These are phyloP conservation scores for Pseudochirops corinnae DNA, from an alignment of 2,797 vertebrate species.

Conservation along the genomic window DNA sequence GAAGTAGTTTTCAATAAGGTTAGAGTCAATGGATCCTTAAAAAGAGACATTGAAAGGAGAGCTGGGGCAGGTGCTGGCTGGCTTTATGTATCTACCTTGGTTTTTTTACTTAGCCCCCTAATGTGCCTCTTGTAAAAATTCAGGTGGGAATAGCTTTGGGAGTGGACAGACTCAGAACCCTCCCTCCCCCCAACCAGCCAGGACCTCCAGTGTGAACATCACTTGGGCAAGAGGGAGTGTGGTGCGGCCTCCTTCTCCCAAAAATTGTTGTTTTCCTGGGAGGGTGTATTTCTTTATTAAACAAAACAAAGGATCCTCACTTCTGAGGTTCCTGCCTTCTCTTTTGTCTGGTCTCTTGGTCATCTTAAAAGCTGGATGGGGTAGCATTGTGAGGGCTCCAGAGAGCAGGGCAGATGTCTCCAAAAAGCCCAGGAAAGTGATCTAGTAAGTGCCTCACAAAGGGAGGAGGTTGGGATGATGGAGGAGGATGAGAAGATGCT, in stretches of 20 bases:
- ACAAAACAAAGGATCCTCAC: neutral
- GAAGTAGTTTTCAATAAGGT: slow-evolving; percentile 67
- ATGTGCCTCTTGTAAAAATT: neutral
- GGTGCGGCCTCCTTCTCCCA: neutral
- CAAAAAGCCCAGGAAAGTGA: neutral
- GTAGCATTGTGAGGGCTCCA: slow-evolving; percentile 12
- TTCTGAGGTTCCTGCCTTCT: neutral
- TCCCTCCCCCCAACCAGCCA: slow-evolving; percentile 27
- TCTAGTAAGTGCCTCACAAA: neutral
- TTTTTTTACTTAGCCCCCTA: slow-evolving; percentile 12
- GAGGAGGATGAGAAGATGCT: neutral
- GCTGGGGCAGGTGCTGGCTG: neutral
- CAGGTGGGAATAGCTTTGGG: neutral
- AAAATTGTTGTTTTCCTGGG: neutral
- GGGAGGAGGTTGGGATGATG: neutral
- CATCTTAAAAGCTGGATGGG: slow-evolving; percentile 40
- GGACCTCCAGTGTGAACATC: neutral
- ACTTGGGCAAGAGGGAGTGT: neutral
- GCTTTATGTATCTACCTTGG: neutral
- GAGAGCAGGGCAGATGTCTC: slow-evolving; percentile 21
- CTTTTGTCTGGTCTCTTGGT: neutral
- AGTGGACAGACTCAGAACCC: neutral
- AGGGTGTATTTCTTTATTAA: neutral
- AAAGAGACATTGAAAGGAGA: slow-evolving; percentile 7
- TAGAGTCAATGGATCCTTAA: slow-evolving; percentile 32